A percentile compares a stretch with the other conserved stretches of the same genome.
phyloP scores from a whole-genome alignment of 1,140 invertebrate species.

The Choristoneura fumiferana region DNA sequence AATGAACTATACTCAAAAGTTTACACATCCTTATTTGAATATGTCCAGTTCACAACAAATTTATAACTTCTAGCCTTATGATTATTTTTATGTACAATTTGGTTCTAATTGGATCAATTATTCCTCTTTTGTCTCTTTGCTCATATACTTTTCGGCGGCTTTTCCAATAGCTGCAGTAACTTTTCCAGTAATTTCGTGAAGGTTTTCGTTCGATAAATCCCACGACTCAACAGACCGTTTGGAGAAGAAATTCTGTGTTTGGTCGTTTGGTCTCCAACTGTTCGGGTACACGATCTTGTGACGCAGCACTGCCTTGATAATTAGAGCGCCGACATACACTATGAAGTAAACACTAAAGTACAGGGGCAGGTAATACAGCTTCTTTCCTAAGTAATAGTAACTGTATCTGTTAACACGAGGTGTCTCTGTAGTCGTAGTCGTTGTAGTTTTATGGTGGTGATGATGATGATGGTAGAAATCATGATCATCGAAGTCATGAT shows the following conservation, averaged over 20 bases:
- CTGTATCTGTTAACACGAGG: constrained; percentile 87
- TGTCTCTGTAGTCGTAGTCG: constrained; percentile 80
- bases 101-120: constrained; percentile 19
- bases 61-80: constrained; percentile 22
- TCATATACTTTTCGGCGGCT: constrained; percentile 63
- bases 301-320: constrained; percentile 87
- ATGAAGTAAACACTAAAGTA: constrained; percentile 93
- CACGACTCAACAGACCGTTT: constrained; percentile 62
- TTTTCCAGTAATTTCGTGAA: constrained; percentile 61
- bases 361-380: constrained; percentile 89
- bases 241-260: constrained; percentile 59
- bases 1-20: constrained; percentile 68
- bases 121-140: constrained; percentile 39
- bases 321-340: constrained; percentile 87
- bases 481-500: constrained; percentile 72
- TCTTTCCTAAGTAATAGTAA: constrained; percentile 89
- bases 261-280: constrained; percentile 63
- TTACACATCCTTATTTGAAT: constrained; percentile 45
- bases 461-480: constrained; percentile 68
- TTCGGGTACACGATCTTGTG: constrained; percentile 83
- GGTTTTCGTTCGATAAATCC: constrained; percentile 55
- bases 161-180: constrained; percentile 60
- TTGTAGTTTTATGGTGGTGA: constrained; percentile 66
- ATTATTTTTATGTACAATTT: constrained; percentile 30
- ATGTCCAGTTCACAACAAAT: constrained; percentile 69